A percentile compares a stretch with the other conserved stretches of the same genome.
phyloP scores from a whole-genome alignment of 2,797 vertebrate genomes.

The Rhinella marina region DNA sequence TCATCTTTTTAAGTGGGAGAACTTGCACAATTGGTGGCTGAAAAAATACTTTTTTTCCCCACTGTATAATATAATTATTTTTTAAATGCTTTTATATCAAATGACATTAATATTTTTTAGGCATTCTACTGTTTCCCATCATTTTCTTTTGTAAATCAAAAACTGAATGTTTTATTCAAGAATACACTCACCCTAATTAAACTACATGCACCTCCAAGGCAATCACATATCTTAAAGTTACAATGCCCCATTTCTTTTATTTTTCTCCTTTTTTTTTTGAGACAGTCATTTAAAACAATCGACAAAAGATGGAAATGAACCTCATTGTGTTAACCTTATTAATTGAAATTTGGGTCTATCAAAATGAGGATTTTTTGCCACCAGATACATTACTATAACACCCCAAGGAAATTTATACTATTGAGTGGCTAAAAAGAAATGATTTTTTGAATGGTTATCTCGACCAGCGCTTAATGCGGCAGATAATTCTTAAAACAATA shows the following conservation, averaged over 20 bases:
- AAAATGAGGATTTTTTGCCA: slow-evolving; percentile 53
- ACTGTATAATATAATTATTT: no score
- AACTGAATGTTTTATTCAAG: slow-evolving; percentile 10
- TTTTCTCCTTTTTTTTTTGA: neutral
- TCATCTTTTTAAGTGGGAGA: no score
- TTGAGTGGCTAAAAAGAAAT: slow-evolving; percentile 57
- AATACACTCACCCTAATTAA: slow-evolving; percentile 23
- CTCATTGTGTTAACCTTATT: slow-evolving; percentile 55
- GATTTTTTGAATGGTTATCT: slow-evolving; percentile 59
- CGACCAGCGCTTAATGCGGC: slow-evolving; percentile 38
- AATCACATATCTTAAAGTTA: slow-evolving; percentile 41
- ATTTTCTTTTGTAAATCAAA: neutral
- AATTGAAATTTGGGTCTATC: slow-evolving; percentile 59
- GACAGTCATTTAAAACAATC: slow-evolving; percentile 38
- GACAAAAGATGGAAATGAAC: slow-evolving; percentile 57
- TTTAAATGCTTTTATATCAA: neutral
- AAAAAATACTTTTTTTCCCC: no score
- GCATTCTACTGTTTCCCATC: neutral
- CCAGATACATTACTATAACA: slow-evolving; percentile 59
- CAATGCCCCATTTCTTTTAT: slow-evolving; percentile 34
- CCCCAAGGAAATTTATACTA: slow-evolving; percentile 61
- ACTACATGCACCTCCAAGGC: slow-evolving; percentile 2
- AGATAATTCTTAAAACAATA: slow-evolving; percentile 64
- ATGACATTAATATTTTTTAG: neutral
- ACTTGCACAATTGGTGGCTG: no score